Conservation (phyloP, 2,797 vertebrate genomes). For the Thripadectes ignobilis region DNA sequence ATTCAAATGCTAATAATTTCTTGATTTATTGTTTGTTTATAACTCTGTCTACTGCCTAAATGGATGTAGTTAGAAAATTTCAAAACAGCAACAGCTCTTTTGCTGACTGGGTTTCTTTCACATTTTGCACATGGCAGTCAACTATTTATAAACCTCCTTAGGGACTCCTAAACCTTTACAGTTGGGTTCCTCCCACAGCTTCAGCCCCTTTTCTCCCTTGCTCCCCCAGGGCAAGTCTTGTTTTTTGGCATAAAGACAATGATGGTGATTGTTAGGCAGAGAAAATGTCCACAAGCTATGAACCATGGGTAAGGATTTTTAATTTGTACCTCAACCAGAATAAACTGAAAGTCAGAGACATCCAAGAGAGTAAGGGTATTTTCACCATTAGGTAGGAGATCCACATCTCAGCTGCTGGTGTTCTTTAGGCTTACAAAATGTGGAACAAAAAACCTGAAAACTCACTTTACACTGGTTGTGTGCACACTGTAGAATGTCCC, state of each 20-base stretch:
- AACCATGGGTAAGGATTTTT: conserved; percentile 42
- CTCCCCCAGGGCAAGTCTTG: conserved; percentile 19
- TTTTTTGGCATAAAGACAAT: conserved; percentile 42
- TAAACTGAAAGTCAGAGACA: conserved; percentile 12
- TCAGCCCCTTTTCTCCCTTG: conserved; percentile 33
- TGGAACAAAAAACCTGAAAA: background rate
- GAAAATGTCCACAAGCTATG: conserved; percentile 11
- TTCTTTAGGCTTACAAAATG: conserved; percentile 20
- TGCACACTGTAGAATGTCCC: background rate
- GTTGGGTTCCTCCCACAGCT: conserved; percentile 43
- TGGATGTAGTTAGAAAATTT: conserved; percentile 55
- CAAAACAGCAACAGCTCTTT: conserved; percentile 56
- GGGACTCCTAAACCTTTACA: conserved; percentile 54
- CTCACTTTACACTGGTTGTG: background rate
- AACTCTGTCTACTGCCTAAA: conserved; percentile 53
- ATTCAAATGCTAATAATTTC: conserved; percentile 73
- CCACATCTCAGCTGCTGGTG: background rate
- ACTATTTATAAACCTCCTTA: conserved; percentile 51
- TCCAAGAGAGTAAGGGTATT: background rate
- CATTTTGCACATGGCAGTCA: conserved; percentile 52
- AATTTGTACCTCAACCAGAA: conserved; percentile 61
- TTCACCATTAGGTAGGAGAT: background rate
- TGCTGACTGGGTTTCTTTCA: conserved; percentile 64
- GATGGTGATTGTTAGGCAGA: conserved; percentile 38
- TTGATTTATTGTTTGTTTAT: conserved; percentile 78